Evolutionary conservation across 30 jellyfish, hydroid and myxozoan genomes (phyloP).

Genomic region (Mastigias papua): DNA sequence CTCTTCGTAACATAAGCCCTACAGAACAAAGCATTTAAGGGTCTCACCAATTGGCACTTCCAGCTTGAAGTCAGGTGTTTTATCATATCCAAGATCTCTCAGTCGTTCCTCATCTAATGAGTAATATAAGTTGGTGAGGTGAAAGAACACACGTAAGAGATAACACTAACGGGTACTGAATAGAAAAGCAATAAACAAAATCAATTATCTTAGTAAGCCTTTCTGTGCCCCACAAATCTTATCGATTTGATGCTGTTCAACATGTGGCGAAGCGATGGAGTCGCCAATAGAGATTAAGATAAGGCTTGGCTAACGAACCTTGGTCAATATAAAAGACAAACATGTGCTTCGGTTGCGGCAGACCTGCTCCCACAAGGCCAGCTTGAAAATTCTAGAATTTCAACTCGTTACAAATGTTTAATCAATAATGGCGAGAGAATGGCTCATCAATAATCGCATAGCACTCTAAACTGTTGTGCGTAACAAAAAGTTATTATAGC

Average conservation of each 20-base stretch:
- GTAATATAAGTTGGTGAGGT: not conserved
- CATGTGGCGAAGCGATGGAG: not conserved
- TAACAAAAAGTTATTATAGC: no score
- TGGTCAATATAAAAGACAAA: not conserved
- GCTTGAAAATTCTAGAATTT: not conserved
- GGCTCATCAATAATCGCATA: no score
- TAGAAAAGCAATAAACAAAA: not conserved
- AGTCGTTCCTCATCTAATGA: slow-evolving; percentile 80
- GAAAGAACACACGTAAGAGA: not conserved
- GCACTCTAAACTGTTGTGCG: no score
- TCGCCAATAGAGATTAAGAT: not conserved
- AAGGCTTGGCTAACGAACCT: not conserved
- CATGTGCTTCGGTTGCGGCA: not conserved
- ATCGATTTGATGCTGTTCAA: not conserved
- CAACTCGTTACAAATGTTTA: no score
- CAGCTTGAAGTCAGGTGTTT: slow-evolving; percentile 90
- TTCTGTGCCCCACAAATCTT: not conserved
- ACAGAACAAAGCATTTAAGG: not conserved
- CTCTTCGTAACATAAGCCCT: not conserved
- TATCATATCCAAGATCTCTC: slow-evolving; percentile 85
- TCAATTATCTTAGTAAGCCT: not conserved
- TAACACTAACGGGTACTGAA: not conserved
- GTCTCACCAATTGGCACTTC: slow-evolving; percentile 86
- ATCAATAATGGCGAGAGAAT: no score
- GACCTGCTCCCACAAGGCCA: no score